A percentile compares a stretch with the other conserved stretches of the same genome.
These are phyloP conservation scores for Cryptoprocta ferox DNA, from an alignment of 2,797 vertebrate genomes.

Conservation along the genomic window DNA sequence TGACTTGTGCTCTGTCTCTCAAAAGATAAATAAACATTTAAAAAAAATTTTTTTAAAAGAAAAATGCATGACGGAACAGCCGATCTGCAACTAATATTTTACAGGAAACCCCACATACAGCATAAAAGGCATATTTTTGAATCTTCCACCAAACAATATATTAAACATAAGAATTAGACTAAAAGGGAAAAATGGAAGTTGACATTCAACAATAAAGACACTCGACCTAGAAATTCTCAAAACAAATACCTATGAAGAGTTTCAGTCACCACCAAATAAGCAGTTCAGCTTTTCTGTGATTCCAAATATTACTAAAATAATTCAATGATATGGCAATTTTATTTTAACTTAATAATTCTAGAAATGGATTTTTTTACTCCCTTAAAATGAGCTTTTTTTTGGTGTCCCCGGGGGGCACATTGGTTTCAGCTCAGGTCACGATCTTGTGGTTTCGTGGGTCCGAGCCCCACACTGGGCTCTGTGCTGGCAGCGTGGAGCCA, in stretches of 20 bases:
- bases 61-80: not conserved
- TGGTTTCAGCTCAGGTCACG: too few species aligned
- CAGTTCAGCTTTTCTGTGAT: not conserved
- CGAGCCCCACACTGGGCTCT: too few species aligned
- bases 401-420: too few species aligned
- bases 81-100: not conserved
- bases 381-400: not conserved
- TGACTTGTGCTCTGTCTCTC: too few species aligned
- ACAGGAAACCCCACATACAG: not conserved
- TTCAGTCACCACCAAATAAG: not conserved
- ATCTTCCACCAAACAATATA: not conserved
- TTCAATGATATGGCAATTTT: not conserved
- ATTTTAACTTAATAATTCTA: not conserved
- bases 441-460: too few species aligned
- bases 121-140: not conserved
- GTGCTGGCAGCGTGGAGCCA: too few species aligned
- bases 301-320: constrained; percentile 17
- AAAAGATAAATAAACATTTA: too few species aligned
- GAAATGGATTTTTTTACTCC: not conserved
- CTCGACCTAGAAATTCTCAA: not conserved
- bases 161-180: not conserved
- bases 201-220: not conserved
- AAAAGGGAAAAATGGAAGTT: not conserved
- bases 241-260: not conserved
- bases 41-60: too few species aligned